Percentiles rank a stretch among this genome's conserved stretches.
phyloP scores from a whole-genome alignment of 2,888 invertebrate species.

The Meiosimyza platycephala region DNA sequence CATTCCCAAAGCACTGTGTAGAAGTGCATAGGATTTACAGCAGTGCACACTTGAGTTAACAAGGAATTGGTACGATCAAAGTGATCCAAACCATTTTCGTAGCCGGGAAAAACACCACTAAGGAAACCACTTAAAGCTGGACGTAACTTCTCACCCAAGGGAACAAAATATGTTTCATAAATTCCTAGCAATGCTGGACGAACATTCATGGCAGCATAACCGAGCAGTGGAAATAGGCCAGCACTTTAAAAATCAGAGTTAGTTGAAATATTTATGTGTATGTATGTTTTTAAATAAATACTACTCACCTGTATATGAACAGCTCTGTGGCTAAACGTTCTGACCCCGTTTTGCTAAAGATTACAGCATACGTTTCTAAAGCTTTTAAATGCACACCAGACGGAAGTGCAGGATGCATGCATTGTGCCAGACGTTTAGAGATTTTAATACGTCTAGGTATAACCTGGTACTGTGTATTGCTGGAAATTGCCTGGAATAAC shows the following conservation, averaged over 20 bases:
- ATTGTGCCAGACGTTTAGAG: slow-evolving; percentile 91
- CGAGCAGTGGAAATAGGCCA: slow-evolving; percentile 89
- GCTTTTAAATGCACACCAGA: slow-evolving; percentile 93
- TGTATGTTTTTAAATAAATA: not conserved
- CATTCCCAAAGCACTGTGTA: slow-evolving; percentile 92
- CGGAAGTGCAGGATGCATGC: slow-evolving; percentile 91
- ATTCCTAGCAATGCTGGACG: slow-evolving; percentile 83
- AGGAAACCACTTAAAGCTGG: slow-evolving; percentile 89
- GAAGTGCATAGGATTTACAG: slow-evolving; percentile 82
- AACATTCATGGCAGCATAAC: slow-evolving; percentile 91
- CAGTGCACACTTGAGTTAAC: slow-evolving; percentile 72
- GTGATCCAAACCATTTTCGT: slow-evolving; percentile 87
- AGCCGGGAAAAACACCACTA: slow-evolving; percentile 86
- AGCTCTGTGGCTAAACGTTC: slow-evolving; percentile 82
- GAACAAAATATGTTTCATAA: slow-evolving; percentile 90
- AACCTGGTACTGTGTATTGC: slow-evolving; percentile 84
- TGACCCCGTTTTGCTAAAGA: slow-evolving; percentile 89
- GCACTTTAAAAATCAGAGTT: slow-evolving; percentile 56
- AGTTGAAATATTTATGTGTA: not conserved
- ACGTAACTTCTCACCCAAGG: slow-evolving; percentile 75
- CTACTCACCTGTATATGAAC: slow-evolving; percentile 81
- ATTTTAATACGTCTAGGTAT: slow-evolving; percentile 89
- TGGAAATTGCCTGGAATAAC: slow-evolving; percentile 75
- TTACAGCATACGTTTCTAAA: slow-evolving; percentile 89
- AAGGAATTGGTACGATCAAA: slow-evolving; percentile 75